phyloP scores from a whole-genome alignment of 1,140 invertebrate genomes.

The Solenopsis fugax region DNA sequence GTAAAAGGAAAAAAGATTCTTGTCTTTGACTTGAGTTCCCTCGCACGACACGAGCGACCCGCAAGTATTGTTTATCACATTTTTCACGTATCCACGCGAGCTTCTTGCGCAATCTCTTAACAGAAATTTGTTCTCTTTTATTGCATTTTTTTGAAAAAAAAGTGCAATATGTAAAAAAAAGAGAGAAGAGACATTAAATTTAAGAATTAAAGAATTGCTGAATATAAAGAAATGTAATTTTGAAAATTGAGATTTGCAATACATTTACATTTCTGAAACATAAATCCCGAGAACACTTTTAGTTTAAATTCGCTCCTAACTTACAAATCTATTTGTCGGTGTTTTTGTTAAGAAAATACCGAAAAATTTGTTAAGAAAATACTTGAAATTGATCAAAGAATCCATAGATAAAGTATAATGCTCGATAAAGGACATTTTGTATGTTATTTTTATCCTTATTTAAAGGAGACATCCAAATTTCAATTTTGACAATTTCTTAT shows the following conservation, averaged over 20 bases:
- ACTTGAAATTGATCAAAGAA: neutral
- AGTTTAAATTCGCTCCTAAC: neutral
- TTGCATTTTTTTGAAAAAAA: neutral
- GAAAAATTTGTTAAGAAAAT: too few relatives aligned
- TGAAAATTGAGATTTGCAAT: neutral
- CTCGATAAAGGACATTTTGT: neutral
- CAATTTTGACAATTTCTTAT: neutral
- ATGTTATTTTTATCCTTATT: neutral
- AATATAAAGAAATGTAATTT: conserved; percentile 9
- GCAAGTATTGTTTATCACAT: conserved; percentile 47
- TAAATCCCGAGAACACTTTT: neutral
- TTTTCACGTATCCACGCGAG: conserved; percentile 53
- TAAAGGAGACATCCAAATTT: neutral
- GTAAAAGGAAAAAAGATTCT: conserved; percentile 68
- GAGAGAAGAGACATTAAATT: neutral
- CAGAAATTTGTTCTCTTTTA: conserved; percentile 21
- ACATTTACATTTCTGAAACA: neutral
- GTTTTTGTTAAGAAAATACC: neutral
- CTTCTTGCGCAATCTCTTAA: conserved; percentile 16
- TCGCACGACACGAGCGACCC: conserved; percentile 2
- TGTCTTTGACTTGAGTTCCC: conserved; percentile 50
- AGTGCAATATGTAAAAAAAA: neutral
- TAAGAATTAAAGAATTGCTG: neutral
- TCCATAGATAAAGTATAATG: neutral
- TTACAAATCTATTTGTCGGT: neutral